Percentiles rank a stretch among this genome's conserved stretches.
phyloP scores from a whole-genome alignment of 2,113 vertebrate species.

The Delphinus delphis region DNA sequence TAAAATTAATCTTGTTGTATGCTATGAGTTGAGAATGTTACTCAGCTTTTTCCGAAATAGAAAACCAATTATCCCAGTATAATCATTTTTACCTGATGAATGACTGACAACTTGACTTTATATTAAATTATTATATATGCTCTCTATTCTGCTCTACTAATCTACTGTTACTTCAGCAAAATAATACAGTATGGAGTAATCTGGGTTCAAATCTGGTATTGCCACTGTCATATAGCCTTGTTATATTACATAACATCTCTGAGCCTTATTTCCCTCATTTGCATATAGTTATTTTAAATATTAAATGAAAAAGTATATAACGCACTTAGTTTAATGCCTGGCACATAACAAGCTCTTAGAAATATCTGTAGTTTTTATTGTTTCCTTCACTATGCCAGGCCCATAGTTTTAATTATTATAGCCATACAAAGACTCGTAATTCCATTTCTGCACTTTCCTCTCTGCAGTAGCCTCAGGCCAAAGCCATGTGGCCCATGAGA shows the following conservation, averaged over 20 bases:
- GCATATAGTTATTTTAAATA: background rate
- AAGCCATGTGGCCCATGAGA: background rate
- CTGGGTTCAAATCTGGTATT: background rate
- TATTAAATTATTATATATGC: background rate
- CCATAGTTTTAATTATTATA: background rate
- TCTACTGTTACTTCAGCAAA: background rate
- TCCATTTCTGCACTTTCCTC: background rate
- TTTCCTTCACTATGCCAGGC: background rate
- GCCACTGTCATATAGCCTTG: background rate
- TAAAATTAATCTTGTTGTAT: background rate
- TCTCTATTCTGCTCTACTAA: background rate
- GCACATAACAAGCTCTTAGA: background rate
- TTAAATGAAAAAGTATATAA: background rate
- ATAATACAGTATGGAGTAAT: background rate
- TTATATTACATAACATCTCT: background rate
- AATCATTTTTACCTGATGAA: background rate
- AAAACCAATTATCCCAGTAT: background rate
- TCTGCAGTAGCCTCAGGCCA: background rate
- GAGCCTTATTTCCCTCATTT: background rate
- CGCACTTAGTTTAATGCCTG: background rate
- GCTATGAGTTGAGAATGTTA: background rate
- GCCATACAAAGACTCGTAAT: background rate
- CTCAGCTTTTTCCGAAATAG: background rate
- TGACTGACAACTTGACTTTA: background rate
- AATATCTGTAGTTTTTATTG: background rate